Conservation (phyloP, 2,113 vertebrate genomes). For the Protobothrops mucrosquamatus region DNA sequence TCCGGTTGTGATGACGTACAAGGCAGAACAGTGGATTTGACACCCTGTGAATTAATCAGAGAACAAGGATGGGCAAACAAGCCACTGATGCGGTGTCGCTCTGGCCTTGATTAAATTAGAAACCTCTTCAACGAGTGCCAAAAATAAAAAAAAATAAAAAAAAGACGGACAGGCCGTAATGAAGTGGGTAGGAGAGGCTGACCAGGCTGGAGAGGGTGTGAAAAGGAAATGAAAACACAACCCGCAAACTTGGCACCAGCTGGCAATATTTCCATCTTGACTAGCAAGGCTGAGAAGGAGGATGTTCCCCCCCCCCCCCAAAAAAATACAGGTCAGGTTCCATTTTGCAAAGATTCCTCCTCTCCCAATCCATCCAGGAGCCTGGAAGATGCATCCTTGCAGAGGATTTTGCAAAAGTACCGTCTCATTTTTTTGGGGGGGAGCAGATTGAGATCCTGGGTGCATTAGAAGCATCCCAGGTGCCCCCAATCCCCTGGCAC, state of each 20-base stretch:
- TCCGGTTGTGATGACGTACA: background rate
- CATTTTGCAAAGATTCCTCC: background rate
- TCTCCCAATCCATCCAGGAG: background rate
- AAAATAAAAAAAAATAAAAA: background rate
- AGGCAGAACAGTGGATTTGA: background rate
- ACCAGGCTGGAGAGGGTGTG: background rate
- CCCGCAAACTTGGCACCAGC: background rate
- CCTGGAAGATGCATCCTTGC: background rate
- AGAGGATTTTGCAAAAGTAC: background rate
- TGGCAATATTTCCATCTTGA: background rate
- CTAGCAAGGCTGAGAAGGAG: background rate
- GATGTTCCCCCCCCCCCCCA: no score
- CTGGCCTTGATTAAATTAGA: constrained; percentile 9
- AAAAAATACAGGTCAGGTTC: background rate
- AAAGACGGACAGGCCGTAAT: background rate
- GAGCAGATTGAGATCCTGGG: background rate
- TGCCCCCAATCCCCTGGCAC: accelerated
- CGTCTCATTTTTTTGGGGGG: background rate
- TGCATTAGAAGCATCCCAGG: background rate
- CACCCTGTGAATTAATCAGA: background rate
- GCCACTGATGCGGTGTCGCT: no score
- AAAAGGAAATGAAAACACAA: background rate
- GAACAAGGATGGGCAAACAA: background rate
- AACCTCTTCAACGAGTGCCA: background rate
- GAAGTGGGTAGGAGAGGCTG: background rate